Conservation (phyloP, 2,797 vertebrate species). For the Dryobates pubescens region DNA sequence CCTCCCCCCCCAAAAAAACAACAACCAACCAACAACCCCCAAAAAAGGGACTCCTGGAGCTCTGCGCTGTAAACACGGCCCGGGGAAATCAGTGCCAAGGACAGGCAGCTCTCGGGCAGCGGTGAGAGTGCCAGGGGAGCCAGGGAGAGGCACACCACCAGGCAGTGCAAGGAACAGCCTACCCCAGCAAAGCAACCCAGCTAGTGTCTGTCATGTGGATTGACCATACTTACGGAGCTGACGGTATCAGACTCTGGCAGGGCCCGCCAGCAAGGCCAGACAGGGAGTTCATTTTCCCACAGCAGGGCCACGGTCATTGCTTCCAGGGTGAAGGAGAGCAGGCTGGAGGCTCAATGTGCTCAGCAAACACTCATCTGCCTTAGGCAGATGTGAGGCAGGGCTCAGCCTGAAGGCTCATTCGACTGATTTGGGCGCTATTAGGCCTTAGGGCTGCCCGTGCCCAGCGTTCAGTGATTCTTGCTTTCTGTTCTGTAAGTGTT, state of each 20-base stretch:
- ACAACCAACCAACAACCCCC: neutral
- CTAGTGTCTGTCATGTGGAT: constrained; percentile 83
- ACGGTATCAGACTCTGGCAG: constrained; percentile 86
- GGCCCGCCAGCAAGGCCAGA: constrained; percentile 84
- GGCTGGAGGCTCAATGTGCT: constrained; percentile 78
- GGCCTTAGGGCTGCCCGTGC: constrained; percentile 81
- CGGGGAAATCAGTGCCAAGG: constrained; percentile 80
- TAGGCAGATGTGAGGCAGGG: constrained; percentile 79
- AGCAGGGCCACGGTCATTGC: constrained; percentile 77
- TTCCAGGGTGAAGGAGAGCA: constrained; percentile 78
- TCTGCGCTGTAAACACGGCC: constrained; percentile 84
- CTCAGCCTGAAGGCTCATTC: constrained; percentile 83
- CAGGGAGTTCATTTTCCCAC: constrained; percentile 86
- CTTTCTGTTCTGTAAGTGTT: constrained; percentile 85
- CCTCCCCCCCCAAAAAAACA: no score
- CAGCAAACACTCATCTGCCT: constrained; percentile 80
- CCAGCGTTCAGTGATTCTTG: constrained; percentile 85
- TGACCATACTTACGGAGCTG: constrained; percentile 98
- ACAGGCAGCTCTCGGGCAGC: constrained; percentile 83
- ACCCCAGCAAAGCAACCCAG: constrained; percentile 75
- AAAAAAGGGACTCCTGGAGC: constrained; percentile 76
- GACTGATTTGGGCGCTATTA: constrained; percentile 83
- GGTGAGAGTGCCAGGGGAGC: constrained; percentile 83
- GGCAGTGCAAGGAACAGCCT: constrained; percentile 76
- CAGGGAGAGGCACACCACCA: constrained; percentile 81